Conservation (phyloP, 2,113 vertebrate genomes). For the Cottus gobio region DNA sequence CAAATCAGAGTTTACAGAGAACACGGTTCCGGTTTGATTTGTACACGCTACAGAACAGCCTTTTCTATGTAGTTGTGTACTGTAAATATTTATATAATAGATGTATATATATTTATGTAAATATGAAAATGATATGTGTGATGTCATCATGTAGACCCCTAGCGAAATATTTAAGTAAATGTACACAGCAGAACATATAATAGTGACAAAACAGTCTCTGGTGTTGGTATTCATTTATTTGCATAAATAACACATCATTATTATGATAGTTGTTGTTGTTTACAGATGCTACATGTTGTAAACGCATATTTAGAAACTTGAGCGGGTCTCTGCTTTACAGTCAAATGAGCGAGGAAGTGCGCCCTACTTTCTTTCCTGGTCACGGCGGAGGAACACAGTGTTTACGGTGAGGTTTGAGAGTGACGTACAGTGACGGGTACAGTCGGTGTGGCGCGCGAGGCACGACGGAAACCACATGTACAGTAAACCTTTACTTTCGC, state of each 20-base stretch:
- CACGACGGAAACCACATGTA: conserved; percentile 8
- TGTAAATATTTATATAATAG: not conserved
- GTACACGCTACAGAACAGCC: not conserved
- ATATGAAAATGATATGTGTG: too few species aligned
- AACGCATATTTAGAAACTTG: not conserved
- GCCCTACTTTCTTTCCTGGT: conserved; percentile 69
- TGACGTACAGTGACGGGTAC: conserved; percentile 61
- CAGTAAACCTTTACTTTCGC: not conserved
- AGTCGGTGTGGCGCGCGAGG: conserved; percentile 24
- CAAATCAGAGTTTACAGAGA: not conserved
- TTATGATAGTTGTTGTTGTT: not conserved
- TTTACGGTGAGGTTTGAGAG: conserved; percentile 76
- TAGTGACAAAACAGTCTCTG: not conserved
- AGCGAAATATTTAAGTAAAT: not conserved
- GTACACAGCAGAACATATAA: not conserved
- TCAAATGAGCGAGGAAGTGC: not conserved
- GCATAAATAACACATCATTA: not conserved
- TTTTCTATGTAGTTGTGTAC: fast-evolving
- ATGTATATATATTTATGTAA: not conserved
- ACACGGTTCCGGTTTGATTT: not conserved
- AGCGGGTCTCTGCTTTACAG: not conserved
- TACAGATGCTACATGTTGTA: fast-evolving
- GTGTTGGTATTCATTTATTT: too few species aligned
- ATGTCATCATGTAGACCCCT: not conserved
- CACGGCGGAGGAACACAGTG: conserved; percentile 77